phyloP scores from a whole-genome alignment of 2,888 invertebrate genomes.

The Xestobium rufovillosum region DNA sequence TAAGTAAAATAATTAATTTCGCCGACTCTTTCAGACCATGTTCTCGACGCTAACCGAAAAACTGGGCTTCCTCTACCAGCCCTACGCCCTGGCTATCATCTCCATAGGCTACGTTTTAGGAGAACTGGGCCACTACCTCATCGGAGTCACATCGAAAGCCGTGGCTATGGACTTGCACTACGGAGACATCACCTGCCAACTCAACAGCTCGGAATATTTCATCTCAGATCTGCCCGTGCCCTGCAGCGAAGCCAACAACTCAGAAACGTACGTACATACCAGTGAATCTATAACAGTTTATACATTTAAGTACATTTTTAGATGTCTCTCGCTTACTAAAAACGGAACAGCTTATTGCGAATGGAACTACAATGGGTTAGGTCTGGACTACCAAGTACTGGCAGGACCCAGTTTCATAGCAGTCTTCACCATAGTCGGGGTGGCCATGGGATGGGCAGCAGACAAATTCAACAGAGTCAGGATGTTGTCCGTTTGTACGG shows the following conservation, averaged over 20 bases:
- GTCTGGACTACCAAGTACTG: conserved; percentile 84
- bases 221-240: conserved; percentile 47
- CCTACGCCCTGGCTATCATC: conserved; percentile 71
- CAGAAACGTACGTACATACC: conserved; percentile 48
- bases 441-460: conserved; percentile 74
- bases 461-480: conserved; percentile 67
- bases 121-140: conserved; percentile 81
- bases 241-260: conserved; percentile 51
- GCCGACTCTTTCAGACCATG: conserved; percentile 37
- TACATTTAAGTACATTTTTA: conserved; percentile 34
- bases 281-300: too few relatives aligned
- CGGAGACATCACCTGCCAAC: conserved; percentile 78
- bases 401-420: conserved; percentile 92
- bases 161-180: conserved; percentile 79
- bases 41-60: conserved; percentile 47
- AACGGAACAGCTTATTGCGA: conserved; percentile 76
- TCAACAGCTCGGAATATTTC: conserved; percentile 56
- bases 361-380: conserved; percentile 90
- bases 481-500: conserved; percentile 67
- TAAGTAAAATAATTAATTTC: too few relatives aligned
- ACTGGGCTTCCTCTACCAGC: conserved; percentile 63
- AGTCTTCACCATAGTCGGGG: conserved; percentile 82
- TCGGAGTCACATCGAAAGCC: conserved; percentile 82
- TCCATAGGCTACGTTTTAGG: conserved; percentile 79
- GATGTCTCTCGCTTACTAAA: conserved; percentile 56